These are phyloP conservation scores for Oxyruncus cristatus DNA, from an alignment of 2,113 vertebrate genomes.

Conservation along the genomic window DNA sequence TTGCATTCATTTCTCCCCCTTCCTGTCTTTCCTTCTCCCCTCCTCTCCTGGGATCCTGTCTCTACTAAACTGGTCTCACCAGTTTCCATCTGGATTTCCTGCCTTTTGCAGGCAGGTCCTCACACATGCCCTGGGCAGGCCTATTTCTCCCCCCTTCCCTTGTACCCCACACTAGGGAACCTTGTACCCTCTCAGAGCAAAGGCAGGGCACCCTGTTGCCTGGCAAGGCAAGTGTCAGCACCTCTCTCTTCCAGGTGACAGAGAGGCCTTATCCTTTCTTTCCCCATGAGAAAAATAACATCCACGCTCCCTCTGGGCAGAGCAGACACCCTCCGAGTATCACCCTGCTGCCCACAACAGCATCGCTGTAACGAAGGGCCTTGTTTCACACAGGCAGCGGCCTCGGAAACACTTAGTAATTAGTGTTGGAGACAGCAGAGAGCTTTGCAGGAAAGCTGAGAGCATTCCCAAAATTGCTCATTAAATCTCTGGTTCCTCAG, in stretches of 20 bases:
- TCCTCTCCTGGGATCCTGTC: neutral
- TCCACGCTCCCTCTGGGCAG: neutral
- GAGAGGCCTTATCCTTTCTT: neutral
- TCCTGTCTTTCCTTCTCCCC: neutral
- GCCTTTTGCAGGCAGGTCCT: neutral
- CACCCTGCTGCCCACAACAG: neutral
- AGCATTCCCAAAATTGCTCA: neutral
- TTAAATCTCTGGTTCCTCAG: neutral
- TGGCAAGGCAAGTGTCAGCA: neutral
- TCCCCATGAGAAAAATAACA: neutral
- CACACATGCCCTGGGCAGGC: neutral
- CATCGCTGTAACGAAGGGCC: fast-evolving
- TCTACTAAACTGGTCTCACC: neutral
- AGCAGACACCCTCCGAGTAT: neutral
- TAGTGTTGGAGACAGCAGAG: neutral
- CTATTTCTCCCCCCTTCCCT: neutral
- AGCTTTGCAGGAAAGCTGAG: neutral
- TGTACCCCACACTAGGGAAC: fast-evolving
- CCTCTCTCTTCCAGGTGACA: neutral
- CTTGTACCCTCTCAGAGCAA: neutral
- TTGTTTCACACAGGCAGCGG: neutral
- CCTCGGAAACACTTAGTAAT: neutral
- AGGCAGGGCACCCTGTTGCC: neutral
- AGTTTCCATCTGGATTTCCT: neutral
- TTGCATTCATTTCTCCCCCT: neutral